These are phyloP conservation scores for Pristionchus arcanus DNA, from an alignment of 2,888 invertebrate species.

Conservation along the genomic window DNA sequence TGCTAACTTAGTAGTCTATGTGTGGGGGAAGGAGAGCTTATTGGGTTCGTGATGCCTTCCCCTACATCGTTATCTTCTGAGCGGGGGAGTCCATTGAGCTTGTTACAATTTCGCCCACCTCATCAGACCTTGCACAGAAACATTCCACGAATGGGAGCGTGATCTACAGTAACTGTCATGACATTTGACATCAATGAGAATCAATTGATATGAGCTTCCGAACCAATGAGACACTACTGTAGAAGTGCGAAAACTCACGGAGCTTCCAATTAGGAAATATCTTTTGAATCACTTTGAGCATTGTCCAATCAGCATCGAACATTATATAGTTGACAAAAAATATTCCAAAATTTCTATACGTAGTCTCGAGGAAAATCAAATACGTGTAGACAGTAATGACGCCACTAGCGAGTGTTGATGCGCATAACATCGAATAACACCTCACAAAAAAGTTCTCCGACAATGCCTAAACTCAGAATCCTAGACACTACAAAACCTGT, in stretches of 20 bases:
- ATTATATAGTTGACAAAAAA: too few relatives aligned
- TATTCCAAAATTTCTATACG: too few relatives aligned
- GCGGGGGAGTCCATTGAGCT: constrained; percentile 7
- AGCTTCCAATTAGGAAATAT: too few relatives aligned
- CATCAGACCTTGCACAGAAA: neutral
- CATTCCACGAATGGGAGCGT: too few relatives aligned
- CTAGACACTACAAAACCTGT: neutral
- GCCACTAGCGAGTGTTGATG: neutral
- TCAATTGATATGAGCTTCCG: too few relatives aligned
- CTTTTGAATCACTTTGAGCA: too few relatives aligned
- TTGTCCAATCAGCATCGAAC: too few relatives aligned
- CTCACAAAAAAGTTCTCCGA: neutral
- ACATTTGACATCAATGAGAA: too few relatives aligned
- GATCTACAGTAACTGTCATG: neutral
- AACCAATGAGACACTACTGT: too few relatives aligned
- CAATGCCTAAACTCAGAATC: neutral
- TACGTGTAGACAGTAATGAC: neutral
- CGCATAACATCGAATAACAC: neutral
- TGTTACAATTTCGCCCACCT: neutral
- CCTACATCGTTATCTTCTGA: neutral
- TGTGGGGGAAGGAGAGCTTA: neutral
- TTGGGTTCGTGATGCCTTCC: constrained; percentile 9
- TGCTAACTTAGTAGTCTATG: neutral
- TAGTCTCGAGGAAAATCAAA: neutral
- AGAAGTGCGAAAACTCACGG: too few relatives aligned